Base-by-base conservation (phyloP, 92 coral and sea anemone genomes). In the Epizoanthus fatuus region DNA sequence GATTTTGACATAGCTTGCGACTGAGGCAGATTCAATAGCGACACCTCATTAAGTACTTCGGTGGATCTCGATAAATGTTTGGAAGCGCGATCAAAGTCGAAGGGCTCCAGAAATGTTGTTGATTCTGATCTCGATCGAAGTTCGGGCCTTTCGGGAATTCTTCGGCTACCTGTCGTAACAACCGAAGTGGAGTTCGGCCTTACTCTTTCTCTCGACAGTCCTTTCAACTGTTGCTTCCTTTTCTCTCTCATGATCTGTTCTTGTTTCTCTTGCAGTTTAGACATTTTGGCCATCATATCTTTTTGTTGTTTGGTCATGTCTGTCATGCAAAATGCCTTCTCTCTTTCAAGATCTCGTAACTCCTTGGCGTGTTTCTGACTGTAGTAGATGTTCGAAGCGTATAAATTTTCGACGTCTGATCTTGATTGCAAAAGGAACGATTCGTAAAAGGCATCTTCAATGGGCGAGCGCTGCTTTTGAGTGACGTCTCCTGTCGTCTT, bases 301-400 rank as follows among this genome's bases (percentile, higher is more conserved):
- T 94, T 94, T 32, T 94, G 98, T 56, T 87, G 90, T 67, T 84
- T 94, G 12, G 83, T 94, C 94, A 94, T 90, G 25, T 85, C 90
- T 39, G 88, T 85, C 84, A 94, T 74, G 56, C 56, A 72, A 63
- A 92, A 92, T 13, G 86, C 86, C 69, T 90, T 87, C 35, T 87
- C 92, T 29, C 95, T 64, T 29, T 92, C 93, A 9, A 96, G 83
- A 69, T 96, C 96, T 70, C 88, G 86, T 22, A 96, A 84, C 47
- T 95, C 93, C 65, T 95, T 96, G 13, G 94, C 91, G 83, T 96
- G 97, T 72, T 89, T 89, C 49, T 96, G 99, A 40, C 98, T 92
- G 85, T 94, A 90, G 86, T 95, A 96, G 51, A 96, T 92, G 79
- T 96, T 96, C 10, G 99, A 96, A 7, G 99, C 99, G 88, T 96